Base-by-base conservation (phyloP, 2,888 invertebrate species). In the Emesis furor region DNA sequence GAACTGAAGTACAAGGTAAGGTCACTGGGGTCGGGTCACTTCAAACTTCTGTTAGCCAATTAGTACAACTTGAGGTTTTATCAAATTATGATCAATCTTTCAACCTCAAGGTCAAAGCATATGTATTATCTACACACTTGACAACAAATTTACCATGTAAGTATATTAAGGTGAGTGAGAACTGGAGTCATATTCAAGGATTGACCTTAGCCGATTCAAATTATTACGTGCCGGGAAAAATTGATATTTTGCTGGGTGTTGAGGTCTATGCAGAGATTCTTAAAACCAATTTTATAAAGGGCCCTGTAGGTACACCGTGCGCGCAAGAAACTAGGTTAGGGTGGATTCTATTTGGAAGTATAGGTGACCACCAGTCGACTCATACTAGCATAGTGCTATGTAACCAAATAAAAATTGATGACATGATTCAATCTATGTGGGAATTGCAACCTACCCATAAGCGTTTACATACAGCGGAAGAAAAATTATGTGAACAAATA, bases 321-420 rank as follows among this genome's bases (percentile, higher is more conserved):
- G 88, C 84, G 1, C 86, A 88, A 74, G 78, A 81, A 39, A 85
- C 86, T 12, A 81, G 69, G 62, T 78, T 86, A 17, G 86, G 88
- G 12, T 85, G 86, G 85, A 86, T 86, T 67, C 69, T 86, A 3
- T 86, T 82, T 74, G 85, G 86, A 73, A 67, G 69, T 37, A 69
- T 75, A 39, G 7, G n/a, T 55, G 55, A 17, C n/a, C 5, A 55
- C 4, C n/a, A 17, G 17, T 17, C 17, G 2, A 17, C 55, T n/a
- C 55, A 55, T 5, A 55, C 55, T 7, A 55, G 17, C 17, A 14
- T 55, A 17, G 17, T 55, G 55, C 55, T 55, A 7, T 55, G 55
- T 14, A 55, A 14, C 14, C 46, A 46, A n/a, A 46, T 46, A 46
- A 46, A 46, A 46, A 14, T 46, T 46, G 46, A 46, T 46, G 46